Evolutionary conservation across 2,888 invertebrate species (phyloP).

Genomic region (Itoplectis maculator): DNA sequence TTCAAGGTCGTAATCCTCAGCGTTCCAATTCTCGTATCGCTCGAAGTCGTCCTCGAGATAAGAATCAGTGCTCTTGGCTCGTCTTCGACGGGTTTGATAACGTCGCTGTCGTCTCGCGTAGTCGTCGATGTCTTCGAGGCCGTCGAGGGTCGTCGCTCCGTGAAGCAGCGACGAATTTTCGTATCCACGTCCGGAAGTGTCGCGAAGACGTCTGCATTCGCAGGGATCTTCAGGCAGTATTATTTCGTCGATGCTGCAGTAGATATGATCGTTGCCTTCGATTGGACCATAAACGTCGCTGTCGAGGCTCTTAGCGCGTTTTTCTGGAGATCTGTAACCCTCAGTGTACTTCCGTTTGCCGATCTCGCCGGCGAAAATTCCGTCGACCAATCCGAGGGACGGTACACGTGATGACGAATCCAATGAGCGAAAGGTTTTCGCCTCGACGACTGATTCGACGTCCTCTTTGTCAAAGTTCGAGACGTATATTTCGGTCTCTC

Average conservation of each 20-base stretch:
- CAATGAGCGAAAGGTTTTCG: conserved; percentile 30
- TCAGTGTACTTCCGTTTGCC: conserved; percentile 77
- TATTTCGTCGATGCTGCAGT: conserved; percentile 88
- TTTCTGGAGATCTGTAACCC: conserved; percentile 71
- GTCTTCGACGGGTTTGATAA: too few species aligned
- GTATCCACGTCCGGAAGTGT: conserved; percentile 30
- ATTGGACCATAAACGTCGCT: conserved; percentile 70
- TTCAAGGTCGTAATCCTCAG: conserved; percentile 70
- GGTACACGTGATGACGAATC: conserved; percentile 40
- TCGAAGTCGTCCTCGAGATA: conserved; percentile 77
- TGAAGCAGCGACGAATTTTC: conserved; percentile 38
- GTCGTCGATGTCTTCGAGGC: conserved; percentile 33
- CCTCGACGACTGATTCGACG: conserved; percentile 63
- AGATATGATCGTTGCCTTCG: conserved; percentile 79
- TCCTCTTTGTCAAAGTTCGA: conserved; percentile 82
- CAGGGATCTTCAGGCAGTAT: conserved; percentile 73
- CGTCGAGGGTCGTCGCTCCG: conserved; percentile 32
- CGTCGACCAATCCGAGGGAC: conserved; percentile 68
- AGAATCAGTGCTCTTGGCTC: conserved; percentile 79
- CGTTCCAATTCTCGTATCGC: conserved; percentile 60
- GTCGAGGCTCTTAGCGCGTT: conserved; percentile 72
- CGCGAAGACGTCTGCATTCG: conserved; percentile 41
- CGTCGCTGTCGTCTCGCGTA: conserved; percentile 57
- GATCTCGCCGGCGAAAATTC: conserved; percentile 67
- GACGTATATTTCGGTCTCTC: conserved; percentile 86